These are phyloP conservation scores for Seriola rivoliana DNA, from an alignment of 2,113 vertebrate species.

Conservation along the genomic window DNA sequence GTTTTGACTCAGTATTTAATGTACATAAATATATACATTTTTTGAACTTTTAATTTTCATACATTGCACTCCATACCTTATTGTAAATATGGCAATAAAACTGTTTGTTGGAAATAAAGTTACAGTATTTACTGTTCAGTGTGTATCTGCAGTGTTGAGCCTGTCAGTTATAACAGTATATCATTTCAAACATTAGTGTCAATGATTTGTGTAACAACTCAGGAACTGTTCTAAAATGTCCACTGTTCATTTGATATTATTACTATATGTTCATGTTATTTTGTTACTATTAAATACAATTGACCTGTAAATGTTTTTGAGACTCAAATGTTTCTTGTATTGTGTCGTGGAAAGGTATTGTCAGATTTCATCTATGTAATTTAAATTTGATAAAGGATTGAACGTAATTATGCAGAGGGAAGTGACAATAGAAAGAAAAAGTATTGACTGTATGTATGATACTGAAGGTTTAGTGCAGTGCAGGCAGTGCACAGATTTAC, in stretches of 20 bases:
- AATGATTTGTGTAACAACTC: slow-evolving; percentile 81
- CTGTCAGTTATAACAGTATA: slow-evolving; percentile 57
- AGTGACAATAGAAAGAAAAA: no score
- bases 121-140: slow-evolving; percentile 72
- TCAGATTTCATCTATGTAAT: background rate
- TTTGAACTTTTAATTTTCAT: slow-evolving; percentile 67
- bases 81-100: slow-evolving; percentile 76
- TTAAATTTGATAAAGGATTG: background rate
- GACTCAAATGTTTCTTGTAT: slow-evolving; percentile 3
- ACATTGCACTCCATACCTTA: slow-evolving; percentile 69
- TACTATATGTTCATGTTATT: slow-evolving; percentile 72
- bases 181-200: slow-evolving; percentile 64
- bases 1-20: slow-evolving; percentile 74
- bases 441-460: no score
- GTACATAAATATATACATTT: slow-evolving; percentile 68
- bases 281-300: slow-evolving; percentile 81
- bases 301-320: slow-evolving; percentile 54
- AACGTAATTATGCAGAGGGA: background rate
- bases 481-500: no score
- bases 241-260: slow-evolving; percentile 76
- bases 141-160: slow-evolving; percentile 70
- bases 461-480: no score
- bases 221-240: slow-evolving; percentile 80
- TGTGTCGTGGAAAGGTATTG: background rate
- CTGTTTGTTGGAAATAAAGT: slow-evolving; percentile 63